Evolutionary conservation across 2,113 vertebrate genomes (phyloP).

Genomic region (Dasypus novemcinctus): DNA sequence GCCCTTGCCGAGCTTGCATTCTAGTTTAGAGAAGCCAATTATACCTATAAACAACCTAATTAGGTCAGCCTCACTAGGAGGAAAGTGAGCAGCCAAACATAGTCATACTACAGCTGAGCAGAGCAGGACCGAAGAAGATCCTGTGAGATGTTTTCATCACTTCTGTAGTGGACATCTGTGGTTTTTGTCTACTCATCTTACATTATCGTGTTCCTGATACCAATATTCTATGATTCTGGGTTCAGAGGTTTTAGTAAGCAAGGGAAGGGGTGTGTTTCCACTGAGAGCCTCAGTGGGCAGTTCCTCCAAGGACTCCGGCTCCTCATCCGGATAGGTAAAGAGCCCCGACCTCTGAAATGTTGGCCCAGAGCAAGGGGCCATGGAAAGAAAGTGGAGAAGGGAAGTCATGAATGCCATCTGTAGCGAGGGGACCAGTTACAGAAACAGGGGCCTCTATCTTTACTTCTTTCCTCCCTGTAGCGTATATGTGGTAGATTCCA

Average conservation of each 20-base stretch:
- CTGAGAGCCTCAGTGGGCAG: too few species aligned
- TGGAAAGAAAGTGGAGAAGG: neutral
- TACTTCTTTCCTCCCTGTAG: neutral
- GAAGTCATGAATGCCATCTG: neutral
- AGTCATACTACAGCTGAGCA: neutral
- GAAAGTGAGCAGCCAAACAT: neutral
- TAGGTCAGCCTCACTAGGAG: neutral
- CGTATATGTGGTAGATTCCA: neutral
- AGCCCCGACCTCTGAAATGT: neutral
- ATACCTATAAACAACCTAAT: neutral
- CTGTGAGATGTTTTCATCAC: neutral
- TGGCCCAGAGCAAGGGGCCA: neutral
- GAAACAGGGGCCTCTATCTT: neutral
- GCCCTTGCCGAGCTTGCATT: neutral
- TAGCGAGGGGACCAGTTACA: neutral
- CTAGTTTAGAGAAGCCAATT: neutral
- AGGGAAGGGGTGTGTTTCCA: neutral
- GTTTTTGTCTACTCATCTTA: neutral
- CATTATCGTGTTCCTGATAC: neutral
- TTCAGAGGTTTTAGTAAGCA: neutral
- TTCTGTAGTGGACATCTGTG: neutral
- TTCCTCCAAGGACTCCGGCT: neutral
- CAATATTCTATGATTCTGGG: neutral
- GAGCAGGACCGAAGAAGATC: neutral
- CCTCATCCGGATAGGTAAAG: neutral